These are phyloP conservation scores for Paelopatides confundens DNA, from an alignment of 53 echinoderm and acorn worm species.

Conservation along the genomic window DNA sequence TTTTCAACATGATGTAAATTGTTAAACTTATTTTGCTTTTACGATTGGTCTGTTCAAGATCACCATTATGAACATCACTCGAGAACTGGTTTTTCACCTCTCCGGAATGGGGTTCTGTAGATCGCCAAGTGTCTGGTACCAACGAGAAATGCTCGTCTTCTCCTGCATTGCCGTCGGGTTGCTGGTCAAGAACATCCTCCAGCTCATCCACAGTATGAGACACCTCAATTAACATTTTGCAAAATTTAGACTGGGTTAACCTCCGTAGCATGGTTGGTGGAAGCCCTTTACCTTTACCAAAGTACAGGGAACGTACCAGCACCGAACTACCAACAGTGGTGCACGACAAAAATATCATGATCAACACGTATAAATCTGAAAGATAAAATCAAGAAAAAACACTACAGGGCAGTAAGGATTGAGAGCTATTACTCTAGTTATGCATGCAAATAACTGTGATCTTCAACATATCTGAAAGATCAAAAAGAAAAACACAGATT, in stretches of 20 bases:
- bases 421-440: too few species aligned
- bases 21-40: not conserved
- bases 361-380: constrained; percentile 30
- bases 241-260: constrained; percentile 26
- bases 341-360: constrained; percentile 21
- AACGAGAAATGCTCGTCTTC: not conserved
- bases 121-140: not conserved
- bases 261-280: not conserved
- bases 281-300: constrained; percentile 17
- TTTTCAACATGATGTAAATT: not conserved
- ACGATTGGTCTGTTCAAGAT: not conserved
- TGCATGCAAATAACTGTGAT: too few species aligned
- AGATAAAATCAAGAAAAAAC: not conserved
- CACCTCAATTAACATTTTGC: constrained; percentile 1
- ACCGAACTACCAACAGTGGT: constrained; percentile 19
- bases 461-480: too few species aligned
- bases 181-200: not conserved
- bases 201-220: not conserved
- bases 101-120: not conserved
- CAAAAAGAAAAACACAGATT: too few species aligned
- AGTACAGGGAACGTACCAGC: constrained; percentile 31
- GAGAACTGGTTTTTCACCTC: not conserved
- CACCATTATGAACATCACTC: not conserved
- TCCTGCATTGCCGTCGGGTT: not conserved
- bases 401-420: too few species aligned